Evolutionary conservation across 2,797 vertebrate species (phyloP), one percentile per base, ranked within the genome.

Genomic region (Artibeus jamaicensis): DNA sequence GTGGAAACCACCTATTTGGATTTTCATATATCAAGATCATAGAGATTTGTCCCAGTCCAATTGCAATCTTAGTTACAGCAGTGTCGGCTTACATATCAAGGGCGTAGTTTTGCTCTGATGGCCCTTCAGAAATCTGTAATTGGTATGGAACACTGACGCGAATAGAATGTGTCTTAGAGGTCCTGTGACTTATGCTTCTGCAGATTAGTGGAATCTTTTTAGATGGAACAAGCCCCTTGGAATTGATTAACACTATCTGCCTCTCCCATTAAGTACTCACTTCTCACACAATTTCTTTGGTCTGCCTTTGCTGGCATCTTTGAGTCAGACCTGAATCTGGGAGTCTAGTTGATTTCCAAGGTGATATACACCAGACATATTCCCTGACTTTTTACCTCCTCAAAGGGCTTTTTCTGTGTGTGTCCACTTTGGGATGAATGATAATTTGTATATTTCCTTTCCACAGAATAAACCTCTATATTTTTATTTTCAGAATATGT

Each of bases 21-120:
- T 99, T 99, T 99, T 99, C 98, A 98, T 98, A 98, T 98, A 98
- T 99, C 98, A 98, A 98, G 99, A 99, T 99, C 98, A 98, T 96
- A 98, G 98, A 99, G 98, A 99, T 99, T 99, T 99, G 98, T 98
- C 98, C 98, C 98, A 98, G 98, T 98, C 98, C 98, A 98, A 98
- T 98, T 98, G 98, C 98, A 98, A 98, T 98, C 98, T 99, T 98
- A 98, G 98, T 98, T 97, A 98, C 98, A 98, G 98, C 98, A 98
- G 98, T 98, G 97, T 96, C 89, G 97, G 98, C 97, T 99, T 98
- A 99, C 98, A 98, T 98, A 98, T 98, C 98, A 98, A 98, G 98
- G 98, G 96, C 97, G 97, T 68, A 97, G 98, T 97, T 98, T 98
- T 98, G 98, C 98, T 98, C 98, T 97, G 98, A 97, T 98, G 98